These are phyloP conservation scores for Metaphire vulgaris DNA, from an alignment of 1,140 invertebrate genomes.

Conservation along the genomic window DNA sequence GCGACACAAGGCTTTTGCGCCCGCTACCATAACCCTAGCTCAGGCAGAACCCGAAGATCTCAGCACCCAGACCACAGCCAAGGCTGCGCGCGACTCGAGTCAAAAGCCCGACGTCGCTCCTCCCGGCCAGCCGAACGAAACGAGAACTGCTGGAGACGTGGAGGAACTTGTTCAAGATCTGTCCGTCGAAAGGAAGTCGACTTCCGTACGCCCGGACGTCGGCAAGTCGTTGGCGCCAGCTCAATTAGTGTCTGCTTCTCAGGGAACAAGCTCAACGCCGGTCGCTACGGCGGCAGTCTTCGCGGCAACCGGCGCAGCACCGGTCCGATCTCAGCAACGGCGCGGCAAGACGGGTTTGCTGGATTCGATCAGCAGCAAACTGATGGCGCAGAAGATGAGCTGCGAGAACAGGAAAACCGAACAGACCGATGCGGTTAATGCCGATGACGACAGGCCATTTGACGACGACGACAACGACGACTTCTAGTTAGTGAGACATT, in stretches of 20 bases:
- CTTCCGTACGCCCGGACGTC: background rate
- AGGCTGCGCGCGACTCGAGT: background rate
- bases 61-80: background rate
- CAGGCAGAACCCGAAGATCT: background rate
- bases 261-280: background rate
- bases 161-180: background rate
- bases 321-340: background rate
- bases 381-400: slow-evolving; percentile 7
- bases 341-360: slow-evolving; percentile 9
- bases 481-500: background rate
- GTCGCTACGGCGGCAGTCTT: background rate
- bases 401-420: background rate
- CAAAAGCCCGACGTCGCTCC: background rate
- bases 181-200: background rate
- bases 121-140: background rate
- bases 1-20: background rate
- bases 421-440: background rate
- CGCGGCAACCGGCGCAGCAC: background rate
- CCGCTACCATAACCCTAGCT: background rate
- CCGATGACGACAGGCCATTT: no score
- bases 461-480: background rate
- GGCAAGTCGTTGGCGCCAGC: background rate
- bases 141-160: background rate
- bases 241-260: background rate
- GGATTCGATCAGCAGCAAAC: slow-evolving; percentile 18